Evolutionary conservation across 2,888 invertebrate genomes (phyloP).

Genomic region (Rhaphigaster nebulosa): DNA sequence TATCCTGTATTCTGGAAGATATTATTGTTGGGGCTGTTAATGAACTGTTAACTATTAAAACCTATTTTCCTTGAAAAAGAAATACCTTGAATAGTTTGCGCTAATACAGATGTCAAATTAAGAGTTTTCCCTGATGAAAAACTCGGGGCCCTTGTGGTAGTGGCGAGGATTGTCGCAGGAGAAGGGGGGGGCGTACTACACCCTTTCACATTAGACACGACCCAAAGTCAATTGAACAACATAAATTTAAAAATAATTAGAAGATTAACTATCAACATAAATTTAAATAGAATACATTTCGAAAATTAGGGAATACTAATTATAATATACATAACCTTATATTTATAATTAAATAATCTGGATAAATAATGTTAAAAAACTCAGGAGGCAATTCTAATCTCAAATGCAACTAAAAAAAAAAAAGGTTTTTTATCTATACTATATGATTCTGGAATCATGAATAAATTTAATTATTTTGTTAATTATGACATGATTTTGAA

Average conservation of each 20-base stretch:
- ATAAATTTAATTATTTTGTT: not conserved
- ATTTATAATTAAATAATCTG: slow-evolving; percentile 10
- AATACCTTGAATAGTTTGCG: slow-evolving; percentile 71
- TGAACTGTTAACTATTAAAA: slow-evolving; percentile 40
- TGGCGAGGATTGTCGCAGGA: slow-evolving; percentile 65
- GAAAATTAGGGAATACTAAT: not conserved
- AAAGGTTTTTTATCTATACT: not conserved
- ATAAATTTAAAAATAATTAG: slow-evolving; percentile 55
- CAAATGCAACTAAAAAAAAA: not conserved
- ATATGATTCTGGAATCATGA: not conserved
- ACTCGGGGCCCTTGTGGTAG: slow-evolving; percentile 64
- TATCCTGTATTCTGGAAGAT: slow-evolving; percentile 35
- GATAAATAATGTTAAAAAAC: slow-evolving; percentile 2
- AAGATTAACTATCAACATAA: slow-evolving; percentile 35
- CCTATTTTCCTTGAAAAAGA: not conserved
- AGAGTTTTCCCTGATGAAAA: slow-evolving; percentile 61
- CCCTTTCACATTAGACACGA: slow-evolving; percentile 62
- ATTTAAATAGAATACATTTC: not conserved
- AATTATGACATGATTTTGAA: not conserved
- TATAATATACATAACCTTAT: not conserved
- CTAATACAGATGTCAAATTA: slow-evolving; percentile 66
- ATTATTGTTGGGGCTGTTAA: slow-evolving; percentile 46
- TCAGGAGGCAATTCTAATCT: slow-evolving; percentile 22
- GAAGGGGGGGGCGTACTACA: slow-evolving; percentile 66
- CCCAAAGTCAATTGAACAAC: slow-evolving; percentile 59